Evolutionary conservation across 1,140 invertebrate genomes (phyloP).

Genomic region (Drosophila murphyi): DNA sequence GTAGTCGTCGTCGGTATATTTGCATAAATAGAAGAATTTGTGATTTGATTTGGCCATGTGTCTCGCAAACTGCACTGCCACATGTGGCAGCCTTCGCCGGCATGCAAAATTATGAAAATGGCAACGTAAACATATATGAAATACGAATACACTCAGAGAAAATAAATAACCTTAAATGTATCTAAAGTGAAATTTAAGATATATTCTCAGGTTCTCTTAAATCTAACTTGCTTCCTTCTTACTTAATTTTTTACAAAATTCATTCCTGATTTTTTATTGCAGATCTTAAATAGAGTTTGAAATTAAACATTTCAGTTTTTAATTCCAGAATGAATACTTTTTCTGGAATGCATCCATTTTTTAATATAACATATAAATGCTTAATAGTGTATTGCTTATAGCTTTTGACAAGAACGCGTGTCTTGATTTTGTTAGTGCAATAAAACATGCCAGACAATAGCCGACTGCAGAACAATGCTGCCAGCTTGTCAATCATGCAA

Average conservation of each 20-base stretch:
- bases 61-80: constrained; percentile 29
- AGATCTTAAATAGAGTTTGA: not conserved
- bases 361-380: constrained; percentile 51
- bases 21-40: constrained; percentile 61
- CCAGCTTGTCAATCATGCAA: constrained; percentile 61
- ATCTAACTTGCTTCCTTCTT: no score
- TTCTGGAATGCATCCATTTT: not conserved
- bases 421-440: constrained; percentile 59
- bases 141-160: constrained; percentile 1
- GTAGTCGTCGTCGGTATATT: constrained; percentile 43
- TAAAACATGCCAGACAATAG: constrained; percentile 55
- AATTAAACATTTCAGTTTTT: not conserved
- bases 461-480: constrained; percentile 40
- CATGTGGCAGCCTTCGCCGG: constrained; percentile 49
- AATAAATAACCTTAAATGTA: not conserved
- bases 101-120: constrained; percentile 72
- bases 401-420: constrained; percentile 28
- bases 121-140: constrained; percentile 43
- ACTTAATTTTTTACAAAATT: no score
- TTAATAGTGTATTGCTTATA: constrained; percentile 58
- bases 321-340: not conserved
- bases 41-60: constrained; percentile 45
- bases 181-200: not conserved
- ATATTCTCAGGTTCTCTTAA: no score
- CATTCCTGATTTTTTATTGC: no score